Conservation (phyloP, 1,140 invertebrate species). For the Orius laevigatus region DNA sequence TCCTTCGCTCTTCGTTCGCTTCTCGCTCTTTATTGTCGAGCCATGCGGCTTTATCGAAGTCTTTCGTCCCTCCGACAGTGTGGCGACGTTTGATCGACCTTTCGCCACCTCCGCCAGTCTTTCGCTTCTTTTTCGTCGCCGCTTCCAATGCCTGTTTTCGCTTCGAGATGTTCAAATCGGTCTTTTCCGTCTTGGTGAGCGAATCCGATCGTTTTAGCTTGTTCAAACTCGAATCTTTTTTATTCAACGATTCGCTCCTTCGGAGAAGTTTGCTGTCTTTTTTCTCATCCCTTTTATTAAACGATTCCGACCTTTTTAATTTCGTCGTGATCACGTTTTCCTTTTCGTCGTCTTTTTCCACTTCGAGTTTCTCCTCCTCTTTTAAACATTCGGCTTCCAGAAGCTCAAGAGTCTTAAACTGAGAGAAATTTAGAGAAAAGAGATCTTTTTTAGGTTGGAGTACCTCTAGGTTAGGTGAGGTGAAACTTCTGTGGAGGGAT, state of each 20-base stretch:
- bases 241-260: constrained; percentile 31
- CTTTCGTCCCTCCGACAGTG: constrained; percentile 78
- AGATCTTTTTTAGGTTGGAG: neutral
- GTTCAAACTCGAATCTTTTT: constrained; percentile 20
- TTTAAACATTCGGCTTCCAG: constrained; percentile 18
- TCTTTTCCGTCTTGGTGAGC: constrained; percentile 63
- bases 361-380: constrained; percentile 26
- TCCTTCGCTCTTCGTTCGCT: constrained; percentile 34
- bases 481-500: constrained; percentile 12
- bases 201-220: constrained; percentile 45
- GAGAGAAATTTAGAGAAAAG: neutral
- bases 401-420: constrained; percentile 9
- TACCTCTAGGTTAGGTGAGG: constrained; percentile 13
- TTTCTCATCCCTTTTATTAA: constrained; percentile 35
- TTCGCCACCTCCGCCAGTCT: constrained; percentile 51
- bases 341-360: constrained; percentile 21
- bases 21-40: constrained; percentile 35
- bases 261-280: constrained; percentile 14
- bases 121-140: constrained; percentile 39
- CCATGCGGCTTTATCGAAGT: constrained; percentile 53
- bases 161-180: constrained; percentile 59
- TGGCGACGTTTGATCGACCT: constrained; percentile 72
- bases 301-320: constrained; percentile 39
- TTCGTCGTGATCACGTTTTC: constrained; percentile 5
- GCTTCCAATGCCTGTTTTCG: constrained; percentile 38